Conservation (phyloP, 2,797 vertebrate genomes). For the Rhinoraja longicauda region DNA sequence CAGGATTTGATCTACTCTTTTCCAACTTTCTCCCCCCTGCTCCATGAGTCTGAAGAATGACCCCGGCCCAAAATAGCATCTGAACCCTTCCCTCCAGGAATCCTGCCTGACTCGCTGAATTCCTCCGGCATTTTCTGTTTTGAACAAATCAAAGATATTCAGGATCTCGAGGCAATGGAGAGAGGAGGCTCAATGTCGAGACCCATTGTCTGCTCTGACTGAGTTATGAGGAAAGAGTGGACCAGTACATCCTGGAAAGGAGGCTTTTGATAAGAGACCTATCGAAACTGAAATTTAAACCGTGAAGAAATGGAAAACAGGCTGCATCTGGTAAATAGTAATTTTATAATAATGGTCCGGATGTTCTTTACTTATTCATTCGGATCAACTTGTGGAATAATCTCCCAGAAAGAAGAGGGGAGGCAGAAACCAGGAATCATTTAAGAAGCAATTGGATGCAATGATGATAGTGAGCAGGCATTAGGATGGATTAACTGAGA, state of each 20-base stretch:
- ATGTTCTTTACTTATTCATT: background rate
- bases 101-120: no score
- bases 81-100: no score
- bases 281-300: background rate
- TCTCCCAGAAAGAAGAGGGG: background rate
- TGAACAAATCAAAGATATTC: background rate
- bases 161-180: background rate
- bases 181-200: background rate
- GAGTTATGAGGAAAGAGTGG: background rate
- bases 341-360: background rate
- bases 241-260: background rate
- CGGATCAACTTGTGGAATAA: constrained; percentile 8
- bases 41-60: no score
- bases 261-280: background rate
- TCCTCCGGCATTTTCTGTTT: no score
- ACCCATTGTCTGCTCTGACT: background rate
- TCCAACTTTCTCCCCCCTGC: no score
- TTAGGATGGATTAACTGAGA: background rate
- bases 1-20: no score
- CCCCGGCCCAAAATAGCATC: no score
- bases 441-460: background rate
- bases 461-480: background rate
- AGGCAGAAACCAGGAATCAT: background rate
- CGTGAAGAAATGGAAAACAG: background rate
- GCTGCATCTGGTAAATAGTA: background rate